A percentile compares a stretch with the other conserved stretches of the same genome.
Evolutionary conservation across 92 coral and sea anemone species (phyloP).

Genomic region (Epizoanthus scotinus): DNA sequence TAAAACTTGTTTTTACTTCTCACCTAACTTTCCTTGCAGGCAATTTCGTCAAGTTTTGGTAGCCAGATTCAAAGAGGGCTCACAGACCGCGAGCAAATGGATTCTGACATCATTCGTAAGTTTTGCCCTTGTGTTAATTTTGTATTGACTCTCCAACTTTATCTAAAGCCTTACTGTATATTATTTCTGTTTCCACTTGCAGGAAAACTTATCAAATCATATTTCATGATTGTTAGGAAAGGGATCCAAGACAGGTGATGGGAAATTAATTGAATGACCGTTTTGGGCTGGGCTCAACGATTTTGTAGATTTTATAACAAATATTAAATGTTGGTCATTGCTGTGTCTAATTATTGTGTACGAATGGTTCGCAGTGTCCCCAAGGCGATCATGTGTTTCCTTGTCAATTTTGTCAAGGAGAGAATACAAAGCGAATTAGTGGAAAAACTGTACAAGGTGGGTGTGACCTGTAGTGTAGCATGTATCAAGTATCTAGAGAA

Average conservation of each 20-base stretch:
- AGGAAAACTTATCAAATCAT: constrained; percentile 96
- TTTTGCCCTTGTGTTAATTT: background rate
- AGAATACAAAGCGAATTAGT: constrained; percentile 97
- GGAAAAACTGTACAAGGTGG: constrained; percentile 97
- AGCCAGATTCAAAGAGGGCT: constrained; percentile 74
- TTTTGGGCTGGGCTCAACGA: background rate
- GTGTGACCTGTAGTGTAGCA: too few species aligned
- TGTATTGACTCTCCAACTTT: too few species aligned
- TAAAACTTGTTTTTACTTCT: background rate
- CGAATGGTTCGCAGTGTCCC: constrained; percentile 69
- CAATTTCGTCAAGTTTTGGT: constrained; percentile 66
- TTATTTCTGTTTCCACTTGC: constrained; percentile 22
- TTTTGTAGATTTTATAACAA: too few species aligned
- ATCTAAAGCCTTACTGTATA: background rate
- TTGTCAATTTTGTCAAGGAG: constrained; percentile 93
- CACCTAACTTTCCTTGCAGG: constrained; percentile 44
- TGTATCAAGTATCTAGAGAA: too few species aligned
- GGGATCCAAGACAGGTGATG: constrained; percentile 95
- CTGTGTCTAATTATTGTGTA: too few species aligned
- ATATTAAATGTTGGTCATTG: too few species aligned
- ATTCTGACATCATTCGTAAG: constrained; percentile 93
- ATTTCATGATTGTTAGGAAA: constrained; percentile 93
- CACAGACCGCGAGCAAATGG: constrained; percentile 97
- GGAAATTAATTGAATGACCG: background rate
- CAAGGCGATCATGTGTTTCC: constrained; percentile 96